Conservation (phyloP, 2,797 vertebrate species). For the Rhodeus uyekii region DNA sequence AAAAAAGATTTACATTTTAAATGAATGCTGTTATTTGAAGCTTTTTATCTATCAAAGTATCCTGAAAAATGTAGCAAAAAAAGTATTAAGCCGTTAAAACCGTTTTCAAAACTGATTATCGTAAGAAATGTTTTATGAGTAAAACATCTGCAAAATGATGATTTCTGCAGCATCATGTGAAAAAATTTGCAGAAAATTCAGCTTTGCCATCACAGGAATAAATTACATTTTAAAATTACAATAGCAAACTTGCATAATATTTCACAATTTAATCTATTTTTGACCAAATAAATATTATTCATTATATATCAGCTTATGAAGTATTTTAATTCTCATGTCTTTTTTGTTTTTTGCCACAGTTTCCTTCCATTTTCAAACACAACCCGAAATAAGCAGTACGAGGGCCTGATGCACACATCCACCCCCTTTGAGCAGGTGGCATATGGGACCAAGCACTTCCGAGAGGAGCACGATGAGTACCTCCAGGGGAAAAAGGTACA, state of each 20-base stretch:
- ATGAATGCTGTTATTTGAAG: no score
- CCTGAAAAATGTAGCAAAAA: not conserved
- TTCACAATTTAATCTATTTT: not conserved
- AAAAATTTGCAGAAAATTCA: not conserved
- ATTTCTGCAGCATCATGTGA: not conserved
- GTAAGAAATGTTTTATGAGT: not conserved
- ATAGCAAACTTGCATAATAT: not conserved
- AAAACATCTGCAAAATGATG: no score
- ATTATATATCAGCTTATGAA: not conserved
- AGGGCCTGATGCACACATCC: constrained; percentile 68
- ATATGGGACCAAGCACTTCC: constrained; percentile 74
- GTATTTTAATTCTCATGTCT: not conserved
- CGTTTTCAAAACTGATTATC: not conserved
- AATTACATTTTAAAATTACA: not conserved
- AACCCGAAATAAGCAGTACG: constrained; percentile 69
- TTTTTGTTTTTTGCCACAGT: constrained; percentile 56
- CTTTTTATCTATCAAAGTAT: not conserved
- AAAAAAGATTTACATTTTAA: not conserved
- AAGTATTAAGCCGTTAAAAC: not conserved
- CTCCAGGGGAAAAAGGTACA: constrained; percentile 78
- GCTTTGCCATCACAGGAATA: not conserved
- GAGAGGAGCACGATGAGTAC: constrained; percentile 69
- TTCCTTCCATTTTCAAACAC: constrained; percentile 78
- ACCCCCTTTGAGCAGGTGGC: constrained; percentile 66
- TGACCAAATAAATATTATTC: not conserved